Base-by-base conservation (phyloP, 2,113 vertebrate genomes). In the Terrapene triunguis region DNA sequence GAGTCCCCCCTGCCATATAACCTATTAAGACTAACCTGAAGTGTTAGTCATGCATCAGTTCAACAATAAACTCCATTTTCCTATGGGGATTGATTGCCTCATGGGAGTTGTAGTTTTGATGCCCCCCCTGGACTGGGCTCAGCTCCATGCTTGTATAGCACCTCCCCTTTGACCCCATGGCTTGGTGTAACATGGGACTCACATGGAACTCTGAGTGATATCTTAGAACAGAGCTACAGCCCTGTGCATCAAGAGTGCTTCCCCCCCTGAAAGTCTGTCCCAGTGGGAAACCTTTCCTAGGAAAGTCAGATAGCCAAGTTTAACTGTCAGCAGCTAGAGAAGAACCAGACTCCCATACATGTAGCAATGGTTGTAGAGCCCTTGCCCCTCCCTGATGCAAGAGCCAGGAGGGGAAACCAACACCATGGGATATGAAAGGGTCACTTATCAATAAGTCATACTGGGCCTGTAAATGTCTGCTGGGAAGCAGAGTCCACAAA, bases 401-500 rank as follows among this genome's bases (percentile, higher is more conserved):
- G 17, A 38, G 65, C 4, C n/a, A 38, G 65, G 35, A 21, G 32
- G 17, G 65, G n/a, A 38, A 72, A n/a, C n/a, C n/a, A n/a, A 72
- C n/a, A 38, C n/a, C 4, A 38, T 38, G 19, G 8, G 8, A 38
- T 38, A 38, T 22, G 35, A 35, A 69, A 69, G 35, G 59, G 8
- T 19, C 65, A 35, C 32, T 22, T 21, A 21, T 69, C 1, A 1
- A n/a, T 47, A 21, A 78, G 84, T 48, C 8, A 32, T 92, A 95
- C 92, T 42, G 42, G 65, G 93, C 95, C 94, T 38, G 57, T 42
- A 44, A 97, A 57, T 53, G 48, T n/a, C 81, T 55, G 35, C 51
- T 96, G n/a, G 8, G 91, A 86, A 1, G 13, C 2, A 54, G 57
- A 69, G 53, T 93, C 38, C 78, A 97, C 90, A 84, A 98, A 98